These are phyloP conservation scores for Hydropsyche tenuis DNA, from an alignment of 1,140 invertebrate genomes.

Conservation along the genomic window DNA sequence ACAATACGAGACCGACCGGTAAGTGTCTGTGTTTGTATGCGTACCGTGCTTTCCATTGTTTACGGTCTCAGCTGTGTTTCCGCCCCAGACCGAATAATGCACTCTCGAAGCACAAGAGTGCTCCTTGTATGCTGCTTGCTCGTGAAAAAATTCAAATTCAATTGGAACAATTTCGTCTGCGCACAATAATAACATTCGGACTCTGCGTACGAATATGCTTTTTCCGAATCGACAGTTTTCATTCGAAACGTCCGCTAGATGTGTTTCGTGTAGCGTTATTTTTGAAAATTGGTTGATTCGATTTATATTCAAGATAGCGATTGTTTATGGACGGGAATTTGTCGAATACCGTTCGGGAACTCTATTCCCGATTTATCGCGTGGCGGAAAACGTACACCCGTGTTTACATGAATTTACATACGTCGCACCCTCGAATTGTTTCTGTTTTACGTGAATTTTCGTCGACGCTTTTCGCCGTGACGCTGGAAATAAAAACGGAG, in stretches of 20 bases:
- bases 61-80: conserved; percentile 29
- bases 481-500: conserved; percentile 5
- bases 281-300: no score
- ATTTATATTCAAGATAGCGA: no score
- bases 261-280: no score
- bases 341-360: conserved; percentile 1
- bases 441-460: conserved; percentile 5
- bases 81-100: conserved; percentile 28
- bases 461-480: conserved; percentile 16
- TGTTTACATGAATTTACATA: conserved; percentile 29
- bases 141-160: conserved; percentile 7
- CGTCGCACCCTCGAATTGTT: conserved; percentile 18
- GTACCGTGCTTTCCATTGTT: conserved; percentile 13
- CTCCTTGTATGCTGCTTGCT: not conserved
- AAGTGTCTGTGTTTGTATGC: not conserved
- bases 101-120: conserved; percentile 26
- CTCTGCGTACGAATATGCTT: not conserved
- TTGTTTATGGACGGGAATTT: conserved; percentile 8
- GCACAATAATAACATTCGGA: not conserved
- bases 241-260: no score
- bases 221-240: not conserved
- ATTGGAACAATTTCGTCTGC: not conserved
- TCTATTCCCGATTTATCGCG: conserved; percentile 15
- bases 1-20: conserved; percentile 3
- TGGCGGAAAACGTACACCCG: not conserved